These are phyloP conservation scores for Lysandra coridon DNA, from an alignment of 2,888 invertebrate genomes.

Conservation along the genomic window DNA sequence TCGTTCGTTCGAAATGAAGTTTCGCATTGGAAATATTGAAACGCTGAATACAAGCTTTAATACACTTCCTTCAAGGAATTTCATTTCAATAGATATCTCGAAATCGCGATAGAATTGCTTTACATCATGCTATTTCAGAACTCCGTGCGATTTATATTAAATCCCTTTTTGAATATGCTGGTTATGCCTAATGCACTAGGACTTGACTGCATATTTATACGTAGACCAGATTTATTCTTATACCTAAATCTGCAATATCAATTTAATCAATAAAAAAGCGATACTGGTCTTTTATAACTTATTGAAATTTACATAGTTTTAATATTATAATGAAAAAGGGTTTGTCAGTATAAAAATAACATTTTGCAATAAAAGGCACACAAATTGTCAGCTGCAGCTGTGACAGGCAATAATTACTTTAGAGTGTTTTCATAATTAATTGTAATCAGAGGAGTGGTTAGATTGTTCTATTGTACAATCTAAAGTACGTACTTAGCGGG, in stretches of 20 bases:
- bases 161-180: neutral
- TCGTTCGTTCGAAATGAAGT: slow-evolving; percentile 26
- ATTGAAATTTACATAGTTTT: too few species aligned
- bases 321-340: too few species aligned
- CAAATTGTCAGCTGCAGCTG: too few species aligned
- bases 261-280: neutral
- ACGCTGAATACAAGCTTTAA: slow-evolving; percentile 23
- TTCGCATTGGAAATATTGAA: slow-evolving; percentile 17
- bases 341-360: too few species aligned
- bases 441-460: neutral
- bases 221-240: neutral
- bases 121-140: slow-evolving; percentile 13
- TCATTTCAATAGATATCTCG: slow-evolving; percentile 29
- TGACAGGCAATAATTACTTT: neutral
- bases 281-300: too few species aligned
- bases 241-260: neutral
- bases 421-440: slow-evolving; percentile 4
- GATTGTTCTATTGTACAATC: neutral
- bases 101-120: slow-evolving; percentile 25
- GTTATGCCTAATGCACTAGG: neutral
- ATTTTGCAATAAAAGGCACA: too few species aligned
- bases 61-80: slow-evolving; percentile 27
- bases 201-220: neutral
- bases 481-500: neutral
- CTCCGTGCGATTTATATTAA: slow-evolving; percentile 19